Evolutionary conservation across 30 jellyfish, hydroid and myxozoan genomes (phyloP), one percentile per base, ranked within the genome.

Genomic region (Aurelia aurita complex sp. Pacific): DNA sequence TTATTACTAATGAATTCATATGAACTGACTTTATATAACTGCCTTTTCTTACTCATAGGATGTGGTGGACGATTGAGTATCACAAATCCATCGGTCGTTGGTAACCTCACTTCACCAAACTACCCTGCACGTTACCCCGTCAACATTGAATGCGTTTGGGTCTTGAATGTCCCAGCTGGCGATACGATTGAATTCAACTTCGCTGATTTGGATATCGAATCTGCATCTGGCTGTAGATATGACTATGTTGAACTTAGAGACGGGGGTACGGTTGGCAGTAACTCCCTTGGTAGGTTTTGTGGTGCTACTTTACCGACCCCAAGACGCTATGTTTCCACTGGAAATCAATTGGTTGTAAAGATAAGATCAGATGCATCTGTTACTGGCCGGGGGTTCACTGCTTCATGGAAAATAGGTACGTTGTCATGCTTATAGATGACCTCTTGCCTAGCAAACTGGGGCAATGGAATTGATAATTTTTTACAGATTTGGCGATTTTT

Each of bases 391-490:
- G 97, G 97, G 11, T 88, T 88, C 74, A 78, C 81, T 67, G 96
- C 96, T 4, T 57, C 96, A 2, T 88, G 96, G 96, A 88, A 74
- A 50, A 88, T 88, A 16, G 96, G 96, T 88, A 9, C 40, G 90
- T 59, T 10, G 4, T 46, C 4, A 7, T 46, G 15, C 57, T 0
- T 2, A 9, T 46, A 4, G 57, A 46, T 46, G 12, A 46, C 57
- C 57, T 46, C 15, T 46, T 7, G 15, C 14, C 1, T 7, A 6
- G 57, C 57, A 13, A 0, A 46, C 13, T 46, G 8, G 8, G 52
- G 52, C 4, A 46, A 46, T 46, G 14, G 57, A 46, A 46, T 14
- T 46, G 57, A 9, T 46, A 4, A 46, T 46, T 46, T 46, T 46
- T 46, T 8, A 7, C 57, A 9, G 13, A 46, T 46, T 46, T 46